These are phyloP conservation scores for Ferdinandea cuprea DNA, from an alignment of 2,888 invertebrate species.

Conservation along the genomic window DNA sequence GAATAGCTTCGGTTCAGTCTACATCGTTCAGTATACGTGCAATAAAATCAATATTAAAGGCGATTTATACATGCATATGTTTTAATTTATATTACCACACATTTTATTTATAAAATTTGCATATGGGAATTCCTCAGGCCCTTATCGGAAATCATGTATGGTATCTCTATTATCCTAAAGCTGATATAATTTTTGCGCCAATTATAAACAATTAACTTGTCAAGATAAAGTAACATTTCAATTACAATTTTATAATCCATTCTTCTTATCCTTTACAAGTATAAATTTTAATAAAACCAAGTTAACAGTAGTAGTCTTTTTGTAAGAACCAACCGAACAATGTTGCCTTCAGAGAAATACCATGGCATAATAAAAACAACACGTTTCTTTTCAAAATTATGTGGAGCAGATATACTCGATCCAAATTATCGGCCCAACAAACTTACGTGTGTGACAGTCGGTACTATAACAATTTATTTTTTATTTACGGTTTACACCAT, in stretches of 20 bases:
- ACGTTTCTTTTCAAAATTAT: constrained; percentile 22
- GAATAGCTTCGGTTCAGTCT: no score
- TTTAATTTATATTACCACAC: no score
- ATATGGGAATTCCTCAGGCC: no score
- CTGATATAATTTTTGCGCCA: background rate
- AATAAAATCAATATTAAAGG: no score
- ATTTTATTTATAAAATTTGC: no score
- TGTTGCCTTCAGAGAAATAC: constrained; percentile 56
- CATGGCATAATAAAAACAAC: constrained; percentile 5
- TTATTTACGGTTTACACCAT: constrained; percentile 54
- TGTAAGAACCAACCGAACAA: background rate
- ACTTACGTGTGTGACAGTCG: background rate
- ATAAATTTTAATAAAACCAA: background rate
- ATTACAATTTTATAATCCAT: background rate
- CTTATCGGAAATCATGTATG: no score
- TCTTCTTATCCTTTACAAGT: background rate
- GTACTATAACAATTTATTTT: constrained; percentile 49
- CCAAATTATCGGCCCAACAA: constrained; percentile 47
- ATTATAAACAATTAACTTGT: background rate
- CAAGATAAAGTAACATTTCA: background rate
- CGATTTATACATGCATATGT: no score
- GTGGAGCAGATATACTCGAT: constrained; percentile 49
- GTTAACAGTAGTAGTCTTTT: background rate
- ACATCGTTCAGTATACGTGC: no score
- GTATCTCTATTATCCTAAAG: no score